phyloP scores from a whole-genome alignment of 2,797 vertebrate species.

The Holocentrus rufus region DNA sequence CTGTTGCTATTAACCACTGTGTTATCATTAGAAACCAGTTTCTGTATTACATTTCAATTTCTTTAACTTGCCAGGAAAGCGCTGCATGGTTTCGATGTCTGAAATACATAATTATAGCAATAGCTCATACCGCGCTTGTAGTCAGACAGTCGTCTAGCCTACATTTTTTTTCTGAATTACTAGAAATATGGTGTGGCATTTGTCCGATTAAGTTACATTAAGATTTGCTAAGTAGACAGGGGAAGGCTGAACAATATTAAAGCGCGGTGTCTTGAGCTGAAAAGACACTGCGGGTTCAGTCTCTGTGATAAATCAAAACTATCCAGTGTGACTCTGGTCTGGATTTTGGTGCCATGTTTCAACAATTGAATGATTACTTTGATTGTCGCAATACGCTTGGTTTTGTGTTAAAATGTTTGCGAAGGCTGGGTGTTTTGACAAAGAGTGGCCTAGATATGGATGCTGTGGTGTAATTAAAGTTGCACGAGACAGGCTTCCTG shows the following conservation, averaged over 20 bases:
- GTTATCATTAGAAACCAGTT: background rate
- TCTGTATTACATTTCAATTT: conserved; percentile 34
- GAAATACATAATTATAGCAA: conserved; percentile 30
- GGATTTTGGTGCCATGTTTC: conserved; percentile 66
- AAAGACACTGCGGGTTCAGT: conserved; percentile 61
- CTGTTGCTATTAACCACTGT: conserved; percentile 9
- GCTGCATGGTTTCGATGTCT: conserved; percentile 5
- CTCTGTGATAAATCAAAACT: conserved; percentile 64
- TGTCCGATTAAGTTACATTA: conserved; percentile 60
- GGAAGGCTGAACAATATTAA: conserved; percentile 48
- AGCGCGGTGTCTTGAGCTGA: conserved; percentile 40
- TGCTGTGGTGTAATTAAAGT: conserved; percentile 77
- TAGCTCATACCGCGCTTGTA: conserved; percentile 39
- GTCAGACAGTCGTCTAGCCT: conserved; percentile 71
- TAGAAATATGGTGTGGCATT: conserved; percentile 66
- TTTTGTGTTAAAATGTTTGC: conserved; percentile 41
- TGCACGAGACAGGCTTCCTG: conserved; percentile 71
- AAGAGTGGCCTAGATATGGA: conserved; percentile 71
- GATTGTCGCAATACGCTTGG: conserved; percentile 56
- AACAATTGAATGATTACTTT: conserved; percentile 66
- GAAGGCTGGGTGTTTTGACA: conserved; percentile 50
- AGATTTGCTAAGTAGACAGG: conserved; percentile 44
- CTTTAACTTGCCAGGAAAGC: conserved; percentile 47
- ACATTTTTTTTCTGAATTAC: conserved; percentile 67
- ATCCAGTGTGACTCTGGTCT: conserved; percentile 57